Conservation (phyloP, 2,113 vertebrate species). For the Barnardius zonarius region DNA sequence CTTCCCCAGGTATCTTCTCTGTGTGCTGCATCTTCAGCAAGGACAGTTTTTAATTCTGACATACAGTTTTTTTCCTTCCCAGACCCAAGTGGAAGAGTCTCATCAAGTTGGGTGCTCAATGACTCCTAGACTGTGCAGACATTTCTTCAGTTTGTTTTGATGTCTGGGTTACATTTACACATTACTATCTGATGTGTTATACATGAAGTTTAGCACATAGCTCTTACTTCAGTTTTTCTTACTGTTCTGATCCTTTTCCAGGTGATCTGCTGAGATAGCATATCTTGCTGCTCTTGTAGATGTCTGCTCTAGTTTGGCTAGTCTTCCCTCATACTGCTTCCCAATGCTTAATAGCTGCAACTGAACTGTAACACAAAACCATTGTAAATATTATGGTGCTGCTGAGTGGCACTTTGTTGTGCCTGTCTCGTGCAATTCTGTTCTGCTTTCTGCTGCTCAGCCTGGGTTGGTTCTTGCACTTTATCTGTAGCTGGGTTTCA, state of each 20-base stretch:
- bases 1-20: background rate
- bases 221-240: background rate
- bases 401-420: background rate
- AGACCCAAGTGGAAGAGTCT: background rate
- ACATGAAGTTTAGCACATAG: background rate
- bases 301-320: background rate
- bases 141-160: background rate
- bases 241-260: background rate
- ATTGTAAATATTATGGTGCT: background rate
- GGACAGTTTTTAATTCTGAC: background rate
- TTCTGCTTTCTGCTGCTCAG: background rate
- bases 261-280: background rate
- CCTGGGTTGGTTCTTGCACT: background rate
- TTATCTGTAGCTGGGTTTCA: background rate
- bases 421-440: rapidly evolving
- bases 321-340: background rate
- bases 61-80: background rate
- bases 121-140: background rate
- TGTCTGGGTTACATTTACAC: background rate
- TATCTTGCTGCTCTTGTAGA: background rate
- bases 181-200: background rate
- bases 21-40: background rate
- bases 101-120: background rate
- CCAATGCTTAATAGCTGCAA: background rate
- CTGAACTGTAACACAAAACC: background rate